Conservation (phyloP, 2,888 invertebrate species). For the Stenichneumon culpator region DNA sequence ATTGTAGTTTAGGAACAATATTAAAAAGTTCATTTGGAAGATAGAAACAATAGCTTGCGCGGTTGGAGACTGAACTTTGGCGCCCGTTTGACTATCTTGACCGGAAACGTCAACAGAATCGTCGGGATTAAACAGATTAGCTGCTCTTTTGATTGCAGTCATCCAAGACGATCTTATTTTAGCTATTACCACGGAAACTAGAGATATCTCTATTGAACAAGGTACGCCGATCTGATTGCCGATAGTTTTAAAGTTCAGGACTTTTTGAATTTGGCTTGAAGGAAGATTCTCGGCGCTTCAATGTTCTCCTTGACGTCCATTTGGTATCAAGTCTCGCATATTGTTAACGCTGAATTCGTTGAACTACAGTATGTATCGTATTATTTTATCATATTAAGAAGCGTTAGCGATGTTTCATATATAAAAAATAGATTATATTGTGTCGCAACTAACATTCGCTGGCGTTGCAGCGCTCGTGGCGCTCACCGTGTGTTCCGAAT, state of each 20-base stretch:
- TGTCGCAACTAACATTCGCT: too few relatives aligned
- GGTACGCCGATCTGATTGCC: too few relatives aligned
- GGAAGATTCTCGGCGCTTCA: conserved; percentile 96
- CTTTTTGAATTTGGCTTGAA: conserved; percentile 94
- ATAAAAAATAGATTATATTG: too few relatives aligned
- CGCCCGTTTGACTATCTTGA: conserved; percentile 82
- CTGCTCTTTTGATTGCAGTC: conserved; percentile 93
- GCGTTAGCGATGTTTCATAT: too few relatives aligned
- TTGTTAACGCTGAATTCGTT: too few relatives aligned
- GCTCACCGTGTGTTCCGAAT: too few relatives aligned
- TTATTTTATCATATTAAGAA: too few relatives aligned
- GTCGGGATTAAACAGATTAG: conserved; percentile 87
- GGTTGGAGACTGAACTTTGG: conserved; percentile 80
- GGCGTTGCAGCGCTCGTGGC: too few relatives aligned
- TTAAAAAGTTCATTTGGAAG: background rate
- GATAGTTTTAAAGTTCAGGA: conserved; percentile 70
- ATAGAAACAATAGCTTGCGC: conserved; percentile 74
- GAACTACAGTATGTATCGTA: too few relatives aligned
- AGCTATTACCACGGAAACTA: conserved; percentile 95
- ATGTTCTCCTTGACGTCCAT: conserved; percentile 94
- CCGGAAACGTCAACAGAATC: conserved; percentile 80
- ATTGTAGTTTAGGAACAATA: background rate
- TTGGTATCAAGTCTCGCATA: too few relatives aligned
- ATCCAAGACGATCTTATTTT: conserved; percentile 97
- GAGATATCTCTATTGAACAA: too few relatives aligned